Conservation (phyloP, 2,797 vertebrate species). For the Tokudaia muenninki region DNA sequence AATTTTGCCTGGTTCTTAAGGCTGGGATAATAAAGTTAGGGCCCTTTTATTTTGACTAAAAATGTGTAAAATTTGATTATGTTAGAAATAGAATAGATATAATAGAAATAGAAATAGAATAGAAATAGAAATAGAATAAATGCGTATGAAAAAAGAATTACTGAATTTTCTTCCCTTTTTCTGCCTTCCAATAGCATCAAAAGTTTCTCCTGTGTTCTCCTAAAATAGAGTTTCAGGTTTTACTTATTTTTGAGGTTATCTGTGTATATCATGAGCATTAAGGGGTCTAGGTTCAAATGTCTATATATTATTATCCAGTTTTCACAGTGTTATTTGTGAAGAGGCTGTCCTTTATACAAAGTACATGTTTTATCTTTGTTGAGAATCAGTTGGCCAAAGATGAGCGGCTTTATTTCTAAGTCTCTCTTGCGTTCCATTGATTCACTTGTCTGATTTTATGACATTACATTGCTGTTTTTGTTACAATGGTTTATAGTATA, state of each 20-base stretch:
- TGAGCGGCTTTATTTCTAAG: neutral
- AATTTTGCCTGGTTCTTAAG: too few relatives aligned
- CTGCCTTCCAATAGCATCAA: neutral
- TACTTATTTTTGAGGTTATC: neutral
- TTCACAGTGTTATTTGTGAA: neutral
- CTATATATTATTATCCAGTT: neutral
- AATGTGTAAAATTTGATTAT: neutral
- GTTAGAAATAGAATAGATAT: neutral
- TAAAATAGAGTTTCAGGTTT: neutral
- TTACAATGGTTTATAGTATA: neutral
- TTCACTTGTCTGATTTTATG: neutral
- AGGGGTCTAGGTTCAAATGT: neutral
- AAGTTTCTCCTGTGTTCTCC: too few relatives aligned
- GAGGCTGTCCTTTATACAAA: too few relatives aligned
- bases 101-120: too few relatives aligned
- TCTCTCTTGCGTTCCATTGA: neutral
- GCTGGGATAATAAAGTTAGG: too few relatives aligned
- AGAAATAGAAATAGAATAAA: neutral
- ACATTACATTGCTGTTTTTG: neutral
- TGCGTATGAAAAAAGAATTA: neutral
- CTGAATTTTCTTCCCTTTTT: neutral
- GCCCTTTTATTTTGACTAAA: too few relatives aligned
- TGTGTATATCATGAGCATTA: neutral
- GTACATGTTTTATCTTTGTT: neutral
- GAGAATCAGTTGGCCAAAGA: neutral